Evolutionary conservation across 2,888 invertebrate genomes (phyloP), one percentile per base, ranked within the genome.

Genomic region (Xestia xanthographa): DNA sequence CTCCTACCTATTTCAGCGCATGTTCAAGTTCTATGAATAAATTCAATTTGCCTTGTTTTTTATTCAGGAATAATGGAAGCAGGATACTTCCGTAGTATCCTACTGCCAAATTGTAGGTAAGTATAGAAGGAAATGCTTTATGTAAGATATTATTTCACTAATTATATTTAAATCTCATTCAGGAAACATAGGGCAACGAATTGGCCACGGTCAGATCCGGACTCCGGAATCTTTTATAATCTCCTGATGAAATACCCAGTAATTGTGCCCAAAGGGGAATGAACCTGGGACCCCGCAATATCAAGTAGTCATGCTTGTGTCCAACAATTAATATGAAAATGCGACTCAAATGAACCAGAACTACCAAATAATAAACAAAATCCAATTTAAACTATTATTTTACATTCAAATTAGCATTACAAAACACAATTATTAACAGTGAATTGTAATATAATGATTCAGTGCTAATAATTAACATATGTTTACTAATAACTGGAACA

Each of bases 381-480:
- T 62, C n/a, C 34, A 85, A 77, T 79, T 72, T 45, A 43, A 72
- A 79, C 58, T 29, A 66, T 14, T 62, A 29, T 62, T 84, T 75
- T 38, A 34, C 50, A 67, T 77, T 70, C 14, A 69, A 80, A 86
- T 87, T 84, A 80, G 69, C 22, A 66, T 74, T 53, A 78, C 56
- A 77, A 77, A 76, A 75, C 58, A 66, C 41, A 77, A 22, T 60
- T 29, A 82, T 86, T 77, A 88, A 72, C 73, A 62, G 66, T 70
- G 70, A 77, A 83, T 86, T 77, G 81, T 84, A 75, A 71, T 74
- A 80, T 41, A 63, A 63, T 82, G 83, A 86, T 88, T 85, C 78
- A 83, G 63, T 75, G 78, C 77, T 89, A 85, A 81, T 81, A 88
- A 75, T 86, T 91, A 86, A 85, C 88, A 89, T 84, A 82, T 79